A percentile compares a stretch with the other conserved stretches of the same genome.
These are phyloP conservation scores for Pelobates cultripes DNA, from an alignment of 2,797 vertebrate genomes.

Conservation along the genomic window DNA sequence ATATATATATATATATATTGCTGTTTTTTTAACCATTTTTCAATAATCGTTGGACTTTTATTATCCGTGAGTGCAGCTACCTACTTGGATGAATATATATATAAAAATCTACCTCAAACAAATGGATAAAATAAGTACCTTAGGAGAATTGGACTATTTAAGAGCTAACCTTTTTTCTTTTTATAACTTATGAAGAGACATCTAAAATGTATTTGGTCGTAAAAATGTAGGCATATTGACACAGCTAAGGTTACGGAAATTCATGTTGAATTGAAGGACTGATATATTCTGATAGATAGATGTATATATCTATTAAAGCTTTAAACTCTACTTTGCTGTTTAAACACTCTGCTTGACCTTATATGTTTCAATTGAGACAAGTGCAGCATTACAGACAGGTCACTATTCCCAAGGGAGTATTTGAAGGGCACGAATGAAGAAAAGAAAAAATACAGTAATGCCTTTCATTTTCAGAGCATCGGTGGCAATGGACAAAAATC, in stretches of 20 bases:
- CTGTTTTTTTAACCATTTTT: too few species aligned
- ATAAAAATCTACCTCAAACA: too few species aligned
- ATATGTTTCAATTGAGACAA: constrained; percentile 38
- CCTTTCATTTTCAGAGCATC: constrained; percentile 36
- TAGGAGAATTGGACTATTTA: neutral
- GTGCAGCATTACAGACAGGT: constrained; percentile 41
- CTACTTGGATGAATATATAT: too few species aligned
- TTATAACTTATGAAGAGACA: neutral
- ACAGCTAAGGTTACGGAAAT: constrained; percentile 43
- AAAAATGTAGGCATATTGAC: constrained; percentile 37
- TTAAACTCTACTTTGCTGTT: constrained; percentile 31
- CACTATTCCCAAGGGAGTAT: constrained; percentile 43
- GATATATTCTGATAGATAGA: neutral
- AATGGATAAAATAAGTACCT: neutral
- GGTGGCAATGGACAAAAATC: constrained; percentile 35
- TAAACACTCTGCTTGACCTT: constrained; percentile 32
- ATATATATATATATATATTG: too few species aligned
- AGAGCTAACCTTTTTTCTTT: neutral
- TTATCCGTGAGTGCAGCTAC: too few species aligned
- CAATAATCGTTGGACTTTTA: too few species aligned
- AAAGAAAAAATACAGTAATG: constrained; percentile 19
- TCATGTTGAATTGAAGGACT: constrained; percentile 43
- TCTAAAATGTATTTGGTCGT: constrained; percentile 22
- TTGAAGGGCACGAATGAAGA: constrained; percentile 47
- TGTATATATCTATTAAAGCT: constrained; percentile 23